These are phyloP conservation scores for Catostomus latipinnis DNA, from an alignment of 2,797 vertebrate genomes.

Conservation along the genomic window DNA sequence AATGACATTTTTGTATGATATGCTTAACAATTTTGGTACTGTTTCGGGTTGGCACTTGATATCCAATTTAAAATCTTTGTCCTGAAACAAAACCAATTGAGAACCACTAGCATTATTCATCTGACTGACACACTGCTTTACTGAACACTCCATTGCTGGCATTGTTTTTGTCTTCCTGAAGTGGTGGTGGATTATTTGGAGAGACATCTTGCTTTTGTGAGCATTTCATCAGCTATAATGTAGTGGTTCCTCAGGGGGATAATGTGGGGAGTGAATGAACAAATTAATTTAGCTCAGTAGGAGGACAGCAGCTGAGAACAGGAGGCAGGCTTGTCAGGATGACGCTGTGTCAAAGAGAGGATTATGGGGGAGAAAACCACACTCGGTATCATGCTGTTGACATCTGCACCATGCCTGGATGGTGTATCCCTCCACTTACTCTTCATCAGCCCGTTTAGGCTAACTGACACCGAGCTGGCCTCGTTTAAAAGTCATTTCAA, in stretches of 20 bases:
- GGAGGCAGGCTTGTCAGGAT: conserved; percentile 39
- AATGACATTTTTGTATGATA: not conserved
- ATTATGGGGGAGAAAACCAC: conserved; percentile 39
- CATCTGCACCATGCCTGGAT: conserved; percentile 37
- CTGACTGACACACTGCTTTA: not conserved
- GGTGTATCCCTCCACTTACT: conserved; percentile 20
- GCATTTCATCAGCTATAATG: conserved; percentile 49
- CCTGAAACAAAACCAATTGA: not conserved
- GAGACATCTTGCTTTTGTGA: conserved; percentile 34
- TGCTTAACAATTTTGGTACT: not conserved
- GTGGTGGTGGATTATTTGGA: conserved; percentile 33
- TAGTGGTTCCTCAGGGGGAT: conserved; percentile 39
- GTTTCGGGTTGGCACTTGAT: not conserved
- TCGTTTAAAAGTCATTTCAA: conserved; percentile 27
- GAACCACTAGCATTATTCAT: not conserved
- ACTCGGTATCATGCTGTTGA: conserved; percentile 28
- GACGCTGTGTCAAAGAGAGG: conserved; percentile 37
- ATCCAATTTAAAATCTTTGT: not conserved
- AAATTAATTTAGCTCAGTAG: conserved; percentile 51
- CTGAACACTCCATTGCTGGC: not conserved
- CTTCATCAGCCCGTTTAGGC: conserved; percentile 22
- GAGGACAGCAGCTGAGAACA: conserved; percentile 43
- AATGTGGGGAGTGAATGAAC: conserved; percentile 43
- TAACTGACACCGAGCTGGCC: conserved; percentile 15
- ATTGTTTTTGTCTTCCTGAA: conserved; percentile 31